These are phyloP conservation scores for Chionoecetes opilio DNA, from an alignment of 1,140 invertebrate genomes.

Conservation along the genomic window DNA sequence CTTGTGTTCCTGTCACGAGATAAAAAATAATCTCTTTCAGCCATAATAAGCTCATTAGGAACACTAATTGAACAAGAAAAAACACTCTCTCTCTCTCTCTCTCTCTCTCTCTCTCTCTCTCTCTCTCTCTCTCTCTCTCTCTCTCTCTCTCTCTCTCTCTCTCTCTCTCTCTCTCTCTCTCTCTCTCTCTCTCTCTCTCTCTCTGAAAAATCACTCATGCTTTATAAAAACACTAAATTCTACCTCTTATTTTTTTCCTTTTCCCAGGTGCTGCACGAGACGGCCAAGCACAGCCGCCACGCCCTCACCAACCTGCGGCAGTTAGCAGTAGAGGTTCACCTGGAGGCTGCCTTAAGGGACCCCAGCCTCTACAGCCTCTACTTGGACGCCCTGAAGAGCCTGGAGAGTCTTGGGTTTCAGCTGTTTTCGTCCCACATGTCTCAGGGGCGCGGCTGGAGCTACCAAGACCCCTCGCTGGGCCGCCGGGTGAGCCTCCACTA, in stretches of 20 bases:
- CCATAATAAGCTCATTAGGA: too few species aligned
- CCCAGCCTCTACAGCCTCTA: slow-evolving; percentile 45
- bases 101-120: too few species aligned
- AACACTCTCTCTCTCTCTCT: too few species aligned
- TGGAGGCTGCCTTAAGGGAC: slow-evolving; percentile 49
- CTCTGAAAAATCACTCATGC: too few species aligned
- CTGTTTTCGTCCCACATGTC: slow-evolving; percentile 42
- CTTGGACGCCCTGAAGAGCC: slow-evolving; percentile 36
- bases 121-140: too few species aligned
- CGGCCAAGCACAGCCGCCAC: not conserved
- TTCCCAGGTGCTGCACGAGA: slow-evolving; percentile 57
- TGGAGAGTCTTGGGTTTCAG: slow-evolving; percentile 64
- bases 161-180: too few species aligned
- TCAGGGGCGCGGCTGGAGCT: not conserved
- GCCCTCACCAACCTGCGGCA: slow-evolving; percentile 63
- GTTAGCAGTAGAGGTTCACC: slow-evolving; percentile 45
- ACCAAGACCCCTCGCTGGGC: slow-evolving; percentile 23
- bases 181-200: too few species aligned
- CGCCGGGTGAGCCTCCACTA: slow-evolving; percentile 33
- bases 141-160: too few species aligned
- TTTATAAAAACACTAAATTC: too few species aligned
- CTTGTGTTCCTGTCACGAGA: too few species aligned
- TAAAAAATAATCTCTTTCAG: too few species aligned
- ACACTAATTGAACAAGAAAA: too few species aligned
- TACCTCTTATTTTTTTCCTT: not conserved